These are phyloP conservation scores for Luscinia luscinia DNA, from an alignment of 2,797 vertebrate genomes.

Conservation along the genomic window DNA sequence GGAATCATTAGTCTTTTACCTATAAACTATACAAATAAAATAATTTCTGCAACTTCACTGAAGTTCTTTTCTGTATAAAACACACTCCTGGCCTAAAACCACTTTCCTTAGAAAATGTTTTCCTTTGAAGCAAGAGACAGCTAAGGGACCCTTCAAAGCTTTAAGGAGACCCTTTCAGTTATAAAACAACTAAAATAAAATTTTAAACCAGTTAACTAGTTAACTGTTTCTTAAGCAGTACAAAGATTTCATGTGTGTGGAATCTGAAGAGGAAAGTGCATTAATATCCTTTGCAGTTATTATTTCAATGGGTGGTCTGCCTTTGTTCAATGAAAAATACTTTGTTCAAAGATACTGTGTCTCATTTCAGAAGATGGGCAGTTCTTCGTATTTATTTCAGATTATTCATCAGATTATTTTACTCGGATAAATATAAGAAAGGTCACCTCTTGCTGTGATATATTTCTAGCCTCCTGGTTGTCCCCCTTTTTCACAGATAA, in stretches of 20 bases:
- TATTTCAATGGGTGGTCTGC: not conserved
- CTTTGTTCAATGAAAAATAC: not conserved
- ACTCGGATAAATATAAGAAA: not conserved
- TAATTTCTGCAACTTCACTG: not conserved
- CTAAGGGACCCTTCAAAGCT: not conserved
- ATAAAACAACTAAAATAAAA: not conserved
- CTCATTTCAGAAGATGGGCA: not conserved
- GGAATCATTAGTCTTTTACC: not conserved
- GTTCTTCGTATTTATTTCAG: not conserved
- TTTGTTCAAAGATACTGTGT: not conserved
- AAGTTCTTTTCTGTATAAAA: not conserved
- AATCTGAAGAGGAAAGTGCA: not conserved
- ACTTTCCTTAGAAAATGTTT: not conserved
- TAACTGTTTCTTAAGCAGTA: not conserved
- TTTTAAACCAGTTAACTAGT: not conserved
- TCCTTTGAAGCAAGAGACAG: not conserved
- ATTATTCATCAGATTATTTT: not conserved
- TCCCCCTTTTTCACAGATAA: not conserved
- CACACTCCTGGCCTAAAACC: not conserved
- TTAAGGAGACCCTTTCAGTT: not conserved
- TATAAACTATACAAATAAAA: not conserved
- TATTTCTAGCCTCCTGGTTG: not conserved
- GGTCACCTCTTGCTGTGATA: not conserved
- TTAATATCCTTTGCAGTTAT: not conserved
- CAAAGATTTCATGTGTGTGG: not conserved